Base-by-base conservation (phyloP, 2,113 vertebrate species). In the Melospiza georgiana region DNA sequence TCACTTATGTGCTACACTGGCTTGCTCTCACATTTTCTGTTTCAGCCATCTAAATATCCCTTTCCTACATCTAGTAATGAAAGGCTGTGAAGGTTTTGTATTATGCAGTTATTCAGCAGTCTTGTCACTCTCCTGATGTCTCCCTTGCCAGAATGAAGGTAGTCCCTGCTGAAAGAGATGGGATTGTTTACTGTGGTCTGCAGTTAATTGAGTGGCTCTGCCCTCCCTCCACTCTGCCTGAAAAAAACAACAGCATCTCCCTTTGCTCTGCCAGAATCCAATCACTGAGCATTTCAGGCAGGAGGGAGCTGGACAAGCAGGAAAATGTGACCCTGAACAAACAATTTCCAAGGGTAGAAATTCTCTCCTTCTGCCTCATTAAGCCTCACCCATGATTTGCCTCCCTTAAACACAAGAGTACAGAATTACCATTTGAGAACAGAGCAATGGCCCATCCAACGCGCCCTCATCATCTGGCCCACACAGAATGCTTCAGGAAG, bases 351-450 rank as follows among this genome's bases (percentile, higher is more conserved):
- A 93, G 67, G 43, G 46, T 31, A 79, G 10, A 6, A 84, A 67
- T 87, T 95, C 55, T 79, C 30, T 89, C 74, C 58, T 75, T 85
- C 78, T 94, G 81, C 77, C 62, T 91, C 89, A 74, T 83, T 91
- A 89, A 93, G 31, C 51, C 62, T 48, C 55, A 46, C 8, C 59
- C 23, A 37, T 7, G 14, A 87, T 93, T 79, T 95, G 62, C 37
- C 61, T 91, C 41, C 25, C 74, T 89, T 35, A 59, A 87, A 68
- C 15, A 83, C 6, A 52, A 21, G 57, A 68, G 57, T 17, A 46
- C 13, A 83, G 46, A 90, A 55, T 7, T 74, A 25, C 18, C 11
- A 9, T 81, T 67, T 89, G 65, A 78, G 80, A 74, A 16, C 44
- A 68, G 57, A 90, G 57, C 76, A 90, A 87, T 68, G 80, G 61